Evolutionary conservation across 2,888 invertebrate species (phyloP).

Genomic region (Pandemis heparana): DNA sequence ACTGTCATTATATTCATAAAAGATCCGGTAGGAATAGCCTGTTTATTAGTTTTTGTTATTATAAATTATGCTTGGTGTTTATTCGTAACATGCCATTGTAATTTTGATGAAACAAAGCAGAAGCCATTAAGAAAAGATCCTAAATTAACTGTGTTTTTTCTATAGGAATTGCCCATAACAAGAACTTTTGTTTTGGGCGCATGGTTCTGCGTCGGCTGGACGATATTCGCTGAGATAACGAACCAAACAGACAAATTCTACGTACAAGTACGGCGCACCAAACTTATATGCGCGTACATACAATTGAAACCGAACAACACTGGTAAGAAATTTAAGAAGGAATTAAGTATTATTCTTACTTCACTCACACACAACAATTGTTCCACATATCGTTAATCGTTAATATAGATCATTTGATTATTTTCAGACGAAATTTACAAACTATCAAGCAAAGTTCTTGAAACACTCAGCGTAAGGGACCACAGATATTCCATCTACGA

Average conservation of each 20-base stretch:
- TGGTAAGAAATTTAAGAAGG: constrained; percentile 24
- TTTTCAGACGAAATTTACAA: constrained; percentile 59
- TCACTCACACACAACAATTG: not conserved
- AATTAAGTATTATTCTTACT: not conserved
- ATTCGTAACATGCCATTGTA: too few relatives aligned
- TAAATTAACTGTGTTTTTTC: not conserved
- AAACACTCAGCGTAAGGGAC: constrained; percentile 55
- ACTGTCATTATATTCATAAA: constrained; percentile 58
- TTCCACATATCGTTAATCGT: not conserved
- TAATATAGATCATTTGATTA: not conserved
- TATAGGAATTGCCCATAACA: constrained; percentile 54
- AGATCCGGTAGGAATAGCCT: constrained; percentile 51
- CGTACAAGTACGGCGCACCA: constrained; percentile 64
- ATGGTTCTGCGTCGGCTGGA: constrained; percentile 61
- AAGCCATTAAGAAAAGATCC: not conserved
- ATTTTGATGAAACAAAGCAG: too few relatives aligned
- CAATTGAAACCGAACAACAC: constrained; percentile 52
- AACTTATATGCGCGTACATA: constrained; percentile 66
- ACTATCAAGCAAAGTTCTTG: constrained; percentile 57
- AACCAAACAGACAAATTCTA: constrained; percentile 57
- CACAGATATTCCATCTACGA: constrained; percentile 55
- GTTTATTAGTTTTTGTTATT: not conserved
- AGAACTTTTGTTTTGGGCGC: constrained; percentile 54
- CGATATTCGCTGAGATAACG: constrained; percentile 50
- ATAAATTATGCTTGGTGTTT: too few relatives aligned